Evolutionary conservation across 2,113 vertebrate species (phyloP).

Genomic region (Propithecus coquereli): DNA sequence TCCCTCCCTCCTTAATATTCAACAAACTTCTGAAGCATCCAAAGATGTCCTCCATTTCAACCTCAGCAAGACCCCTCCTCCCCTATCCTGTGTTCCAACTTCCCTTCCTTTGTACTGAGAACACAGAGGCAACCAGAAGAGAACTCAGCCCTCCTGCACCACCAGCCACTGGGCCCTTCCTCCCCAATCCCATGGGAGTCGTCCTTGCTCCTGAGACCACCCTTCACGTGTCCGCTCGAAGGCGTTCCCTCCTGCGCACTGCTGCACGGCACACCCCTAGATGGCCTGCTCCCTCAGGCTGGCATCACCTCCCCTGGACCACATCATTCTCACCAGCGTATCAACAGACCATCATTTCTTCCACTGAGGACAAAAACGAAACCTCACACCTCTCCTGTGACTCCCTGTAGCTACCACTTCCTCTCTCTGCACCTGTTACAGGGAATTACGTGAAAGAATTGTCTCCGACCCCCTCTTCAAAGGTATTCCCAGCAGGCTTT

Average conservation of each 20-base stretch:
- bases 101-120: neutral
- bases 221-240: fast-evolving
- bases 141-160: neutral
- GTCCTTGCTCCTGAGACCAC: neutral
- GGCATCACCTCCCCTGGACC: neutral
- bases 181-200: neutral
- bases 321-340: neutral
- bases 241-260: no score
- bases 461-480: neutral
- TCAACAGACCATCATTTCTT: neutral
- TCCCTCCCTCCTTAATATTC: neutral
- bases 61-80: neutral
- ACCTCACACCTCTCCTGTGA: neutral
- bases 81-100: neutral
- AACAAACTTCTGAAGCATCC: neutral
- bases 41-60: neutral
- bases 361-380: neutral
- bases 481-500: neutral
- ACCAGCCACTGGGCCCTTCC: neutral
- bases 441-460: neutral
- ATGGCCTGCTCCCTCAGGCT: neutral
- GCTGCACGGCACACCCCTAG: neutral
- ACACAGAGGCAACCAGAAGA: neutral
- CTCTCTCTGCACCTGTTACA: neutral
- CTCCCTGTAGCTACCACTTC: neutral